Evolutionary conservation across 2,888 invertebrate genomes (phyloP).

Genomic region (Slavum lentiscoides): DNA sequence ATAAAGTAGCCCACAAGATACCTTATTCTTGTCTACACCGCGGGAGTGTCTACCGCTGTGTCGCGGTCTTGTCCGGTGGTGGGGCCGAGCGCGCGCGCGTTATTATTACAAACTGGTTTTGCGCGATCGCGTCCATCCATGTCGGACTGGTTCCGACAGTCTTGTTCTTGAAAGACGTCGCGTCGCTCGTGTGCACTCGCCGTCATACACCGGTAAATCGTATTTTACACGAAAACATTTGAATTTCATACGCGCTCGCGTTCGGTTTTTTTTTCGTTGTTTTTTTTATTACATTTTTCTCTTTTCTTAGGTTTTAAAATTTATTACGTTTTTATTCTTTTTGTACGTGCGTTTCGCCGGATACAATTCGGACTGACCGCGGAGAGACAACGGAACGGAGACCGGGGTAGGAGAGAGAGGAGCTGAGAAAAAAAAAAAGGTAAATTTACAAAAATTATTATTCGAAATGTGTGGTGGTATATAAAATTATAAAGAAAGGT

Average conservation of each 20-base stretch:
- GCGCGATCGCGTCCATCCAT: slow-evolving; percentile 35
- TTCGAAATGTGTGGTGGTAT: no score
- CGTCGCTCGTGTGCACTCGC: slow-evolving; percentile 3
- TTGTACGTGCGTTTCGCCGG: no score
- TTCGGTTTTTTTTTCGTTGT: background rate
- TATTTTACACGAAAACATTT: background rate
- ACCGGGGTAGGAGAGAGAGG: no score
- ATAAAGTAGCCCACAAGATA: slow-evolving; percentile 44
- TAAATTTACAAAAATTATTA: no score
- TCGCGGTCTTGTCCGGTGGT: slow-evolving; percentile 24
- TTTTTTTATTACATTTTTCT: no score
- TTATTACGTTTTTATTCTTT: no score
- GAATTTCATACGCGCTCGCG: background rate
- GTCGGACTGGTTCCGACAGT: slow-evolving; percentile 42
- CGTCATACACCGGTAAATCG: no score
- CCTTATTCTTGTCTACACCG: slow-evolving; percentile 13
- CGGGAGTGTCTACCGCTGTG: background rate
- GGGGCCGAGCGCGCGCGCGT: background rate
- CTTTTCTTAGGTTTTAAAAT: no score
- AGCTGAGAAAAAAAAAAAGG: no score
- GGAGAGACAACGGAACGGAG: no score
- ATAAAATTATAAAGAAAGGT: no score
- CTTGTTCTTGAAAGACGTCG: slow-evolving; percentile 41
- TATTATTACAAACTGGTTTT: slow-evolving; percentile 33
- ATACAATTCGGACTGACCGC: no score